Conservation (phyloP, 2,113 vertebrate species). For the Siphamia tubifer region DNA sequence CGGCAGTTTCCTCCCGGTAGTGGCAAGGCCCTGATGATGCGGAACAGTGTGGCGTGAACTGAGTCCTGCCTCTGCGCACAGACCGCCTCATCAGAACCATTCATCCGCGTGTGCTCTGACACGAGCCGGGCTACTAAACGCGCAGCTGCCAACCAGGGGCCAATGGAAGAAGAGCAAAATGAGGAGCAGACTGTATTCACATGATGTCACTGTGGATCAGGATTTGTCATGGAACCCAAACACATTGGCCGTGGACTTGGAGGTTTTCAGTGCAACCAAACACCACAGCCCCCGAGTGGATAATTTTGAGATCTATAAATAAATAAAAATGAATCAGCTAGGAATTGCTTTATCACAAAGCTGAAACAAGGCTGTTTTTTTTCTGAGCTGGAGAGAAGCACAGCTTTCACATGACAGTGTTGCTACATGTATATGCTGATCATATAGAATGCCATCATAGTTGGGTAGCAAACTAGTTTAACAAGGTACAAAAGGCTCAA, state of each 20-base stretch:
- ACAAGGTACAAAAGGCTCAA: too few species aligned
- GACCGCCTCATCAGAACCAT: slow-evolving; percentile 25
- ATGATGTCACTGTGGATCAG: neutral
- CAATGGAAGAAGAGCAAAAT: neutral
- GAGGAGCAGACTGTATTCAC: neutral
- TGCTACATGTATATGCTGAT: too few species aligned
- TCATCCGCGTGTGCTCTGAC: neutral
- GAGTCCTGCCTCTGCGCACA: neutral
- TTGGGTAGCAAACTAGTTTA: too few species aligned
- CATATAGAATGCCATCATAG: too few species aligned
- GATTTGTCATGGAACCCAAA: neutral
- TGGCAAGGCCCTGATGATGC: slow-evolving; percentile 26
- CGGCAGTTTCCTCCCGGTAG: slow-evolving; percentile 32
- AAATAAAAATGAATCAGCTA: too few species aligned
- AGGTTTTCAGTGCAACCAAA: neutral
- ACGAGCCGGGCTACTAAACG: neutral
- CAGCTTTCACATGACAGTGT: too few species aligned
- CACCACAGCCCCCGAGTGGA: neutral
- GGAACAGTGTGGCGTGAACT: slow-evolving; percentile 25
- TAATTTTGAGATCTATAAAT: too few species aligned
- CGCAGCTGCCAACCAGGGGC: neutral
- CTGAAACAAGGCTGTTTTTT: too few species aligned
- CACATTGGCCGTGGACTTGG: neutral
- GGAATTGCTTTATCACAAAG: too few species aligned
- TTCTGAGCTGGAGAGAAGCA: too few species aligned